phyloP scores from a whole-genome alignment of 1,140 invertebrate species.

The Doryteuthis pealeii region DNA sequence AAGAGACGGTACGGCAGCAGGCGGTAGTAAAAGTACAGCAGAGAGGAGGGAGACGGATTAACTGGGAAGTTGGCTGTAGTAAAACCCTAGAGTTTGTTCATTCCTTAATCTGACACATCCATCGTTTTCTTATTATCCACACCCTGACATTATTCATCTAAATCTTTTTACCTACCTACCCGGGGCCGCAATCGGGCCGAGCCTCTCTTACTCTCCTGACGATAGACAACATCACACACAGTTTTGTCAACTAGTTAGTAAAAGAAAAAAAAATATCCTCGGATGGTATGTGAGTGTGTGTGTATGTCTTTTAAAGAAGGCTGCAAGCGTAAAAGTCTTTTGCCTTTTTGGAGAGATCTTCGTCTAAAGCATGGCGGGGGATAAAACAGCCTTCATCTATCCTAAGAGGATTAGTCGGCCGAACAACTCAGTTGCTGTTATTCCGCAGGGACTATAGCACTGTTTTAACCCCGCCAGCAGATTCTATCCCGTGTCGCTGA shows the following conservation, averaged over 20 bases:
- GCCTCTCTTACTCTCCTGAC: neutral
- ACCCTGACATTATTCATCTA: too few species aligned
- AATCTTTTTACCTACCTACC: neutral
- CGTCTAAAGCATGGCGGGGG: slow-evolving; percentile 33
- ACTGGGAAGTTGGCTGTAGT: neutral
- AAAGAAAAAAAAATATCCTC: neutral
- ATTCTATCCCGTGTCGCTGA: neutral
- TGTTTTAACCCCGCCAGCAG: neutral
- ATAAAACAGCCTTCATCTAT: slow-evolving; percentile 40
- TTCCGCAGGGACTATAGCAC: slow-evolving; percentile 15
- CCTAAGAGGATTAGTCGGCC: slow-evolving; percentile 51
- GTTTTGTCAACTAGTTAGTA: too few species aligned
- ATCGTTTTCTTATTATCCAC: neutral
- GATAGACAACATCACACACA: too few species aligned
- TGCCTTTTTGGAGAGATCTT: neutral
- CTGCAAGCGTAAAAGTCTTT: neutral
- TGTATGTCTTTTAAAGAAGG: neutral
- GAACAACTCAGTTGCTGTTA: slow-evolving; percentile 26
- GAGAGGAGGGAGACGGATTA: neutral
- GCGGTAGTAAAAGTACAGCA: neutral
- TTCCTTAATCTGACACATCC: neutral
- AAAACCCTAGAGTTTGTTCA: neutral
- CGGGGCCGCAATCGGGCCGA: neutral
- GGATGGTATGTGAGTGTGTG: neutral
- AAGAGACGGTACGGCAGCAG: neutral